phyloP scores from a whole-genome alignment of 2,797 vertebrate genomes.

The Picus viridis region DNA sequence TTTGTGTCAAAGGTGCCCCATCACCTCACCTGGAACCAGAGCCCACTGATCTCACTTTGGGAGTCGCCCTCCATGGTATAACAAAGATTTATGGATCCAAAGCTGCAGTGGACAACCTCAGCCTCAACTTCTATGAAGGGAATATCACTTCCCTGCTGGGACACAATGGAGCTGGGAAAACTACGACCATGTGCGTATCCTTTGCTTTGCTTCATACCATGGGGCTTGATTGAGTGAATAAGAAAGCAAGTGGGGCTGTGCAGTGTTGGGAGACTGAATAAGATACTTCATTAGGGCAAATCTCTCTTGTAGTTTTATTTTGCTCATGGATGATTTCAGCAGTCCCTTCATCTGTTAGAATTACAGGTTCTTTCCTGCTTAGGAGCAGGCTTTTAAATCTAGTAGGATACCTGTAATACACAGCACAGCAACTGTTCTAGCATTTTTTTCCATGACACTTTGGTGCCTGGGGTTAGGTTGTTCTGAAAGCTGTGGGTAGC shows the following conservation, averaged over 20 bases:
- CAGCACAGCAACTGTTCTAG: not conserved
- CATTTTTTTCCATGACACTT: not conserved
- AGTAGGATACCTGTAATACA: not conserved
- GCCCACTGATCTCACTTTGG: slow-evolving; percentile 84
- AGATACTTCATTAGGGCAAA: not conserved
- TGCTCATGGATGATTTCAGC: not conserved
- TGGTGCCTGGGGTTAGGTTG: not conserved
- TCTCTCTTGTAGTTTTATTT: not conserved
- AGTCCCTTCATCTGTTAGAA: not conserved
- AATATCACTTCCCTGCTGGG: slow-evolving; percentile 95
- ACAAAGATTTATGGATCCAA: slow-evolving; percentile 89
- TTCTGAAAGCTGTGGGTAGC: not conserved
- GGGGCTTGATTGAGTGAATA: not conserved
- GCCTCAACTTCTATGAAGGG: slow-evolving; percentile 92
- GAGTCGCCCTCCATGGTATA: slow-evolving; percentile 88
- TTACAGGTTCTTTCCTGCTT: slow-evolving; percentile 11
- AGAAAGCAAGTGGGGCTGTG: not conserved
- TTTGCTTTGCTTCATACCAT: not conserved
- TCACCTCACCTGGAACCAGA: slow-evolving; percentile 82
- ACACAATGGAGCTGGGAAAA: slow-evolving; percentile 98
- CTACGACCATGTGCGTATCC: slow-evolving; percentile 91
- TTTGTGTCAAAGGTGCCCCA: slow-evolving; percentile 74
- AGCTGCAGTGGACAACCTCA: slow-evolving; percentile 90
- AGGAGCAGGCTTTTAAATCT: not conserved
- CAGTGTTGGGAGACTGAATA: not conserved